A percentile compares a stretch with the other conserved stretches of the same genome.
Conservation (phyloP, 2,888 invertebrate genomes). For the Mechanitis mazaeus region DNA sequence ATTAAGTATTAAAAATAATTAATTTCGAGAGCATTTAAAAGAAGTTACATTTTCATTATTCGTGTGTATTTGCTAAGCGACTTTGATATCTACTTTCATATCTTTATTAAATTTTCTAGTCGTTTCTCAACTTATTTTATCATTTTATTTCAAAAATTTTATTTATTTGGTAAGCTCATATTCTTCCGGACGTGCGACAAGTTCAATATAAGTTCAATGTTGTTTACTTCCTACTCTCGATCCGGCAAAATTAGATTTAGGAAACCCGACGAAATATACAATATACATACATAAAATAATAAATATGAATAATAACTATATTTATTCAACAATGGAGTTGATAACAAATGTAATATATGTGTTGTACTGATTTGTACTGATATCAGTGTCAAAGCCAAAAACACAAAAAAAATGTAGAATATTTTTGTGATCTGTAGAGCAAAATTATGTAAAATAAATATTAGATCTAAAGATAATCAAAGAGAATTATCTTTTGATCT, state of each 20-base stretch:
- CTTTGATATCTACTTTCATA: not conserved
- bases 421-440: too few species aligned
- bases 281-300: not conserved
- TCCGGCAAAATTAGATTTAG: slow-evolving; percentile 4
- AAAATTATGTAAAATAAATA: too few species aligned
- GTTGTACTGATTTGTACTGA: too few species aligned
- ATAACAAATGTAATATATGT: too few species aligned
- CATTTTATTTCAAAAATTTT: not conserved
- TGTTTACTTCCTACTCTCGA: slow-evolving; percentile 9
- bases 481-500: too few species aligned
- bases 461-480: too few species aligned
- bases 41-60: too few species aligned
- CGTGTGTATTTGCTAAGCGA: not conserved
- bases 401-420: too few species aligned
- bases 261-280: not conserved
- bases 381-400: too few species aligned
- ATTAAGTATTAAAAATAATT: too few species aligned
- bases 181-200: slow-evolving; percentile 8
- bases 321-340: not conserved
- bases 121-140: not conserved
- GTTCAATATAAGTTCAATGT: slow-evolving; percentile 13
- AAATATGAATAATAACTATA: not conserved
- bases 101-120: not conserved
- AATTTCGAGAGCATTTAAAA: too few species aligned
- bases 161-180: slow-evolving; percentile 10